These are phyloP conservation scores for Lordiphosa fenestrarum DNA, from an alignment of 2,888 invertebrate species.

Conservation along the genomic window DNA sequence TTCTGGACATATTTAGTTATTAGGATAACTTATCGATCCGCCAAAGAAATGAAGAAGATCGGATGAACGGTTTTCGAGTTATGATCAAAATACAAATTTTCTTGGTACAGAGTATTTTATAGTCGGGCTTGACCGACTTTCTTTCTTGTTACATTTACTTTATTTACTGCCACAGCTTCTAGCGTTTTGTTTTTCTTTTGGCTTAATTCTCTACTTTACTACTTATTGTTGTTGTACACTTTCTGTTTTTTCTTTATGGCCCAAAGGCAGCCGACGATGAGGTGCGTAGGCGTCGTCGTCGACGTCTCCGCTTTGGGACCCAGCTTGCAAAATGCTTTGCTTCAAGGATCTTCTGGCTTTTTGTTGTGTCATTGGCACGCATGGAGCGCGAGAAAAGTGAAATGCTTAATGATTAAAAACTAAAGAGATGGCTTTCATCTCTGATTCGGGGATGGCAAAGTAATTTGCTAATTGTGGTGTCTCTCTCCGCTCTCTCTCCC, in stretches of 20 bases:
- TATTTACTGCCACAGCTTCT: background rate
- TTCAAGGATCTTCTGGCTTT: slow-evolving; percentile 57
- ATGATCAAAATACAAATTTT: no score
- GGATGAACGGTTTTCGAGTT: no score
- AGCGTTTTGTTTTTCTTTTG: slow-evolving; percentile 9
- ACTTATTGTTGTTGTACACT: slow-evolving; percentile 13
- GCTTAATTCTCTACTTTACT: slow-evolving; percentile 5
- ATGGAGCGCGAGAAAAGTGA: slow-evolving; percentile 48
- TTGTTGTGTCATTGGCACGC: slow-evolving; percentile 65
- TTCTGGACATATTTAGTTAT: no score
- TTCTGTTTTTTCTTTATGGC: slow-evolving; percentile 50
- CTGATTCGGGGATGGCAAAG: background rate
- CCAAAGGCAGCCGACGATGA: slow-evolving; percentile 40
- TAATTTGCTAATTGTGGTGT: background rate
- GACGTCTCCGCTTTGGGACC: slow-evolving; percentile 45
- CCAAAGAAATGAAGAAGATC: no score
- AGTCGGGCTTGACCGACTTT: no score
- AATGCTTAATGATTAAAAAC: slow-evolving; percentile 55
- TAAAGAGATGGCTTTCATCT: slow-evolving; percentile 1
- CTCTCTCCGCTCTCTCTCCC: background rate
- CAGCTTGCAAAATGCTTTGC: slow-evolving; percentile 48
- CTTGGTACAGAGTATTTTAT: no score
- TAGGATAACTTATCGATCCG: no score
- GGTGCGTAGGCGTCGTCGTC: slow-evolving; percentile 45
- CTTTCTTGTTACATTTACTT: background rate